A percentile compares a stretch with the other conserved stretches of the same genome.
Evolutionary conservation across 2,888 invertebrate species (phyloP).

Genomic region (Drosophila recens): DNA sequence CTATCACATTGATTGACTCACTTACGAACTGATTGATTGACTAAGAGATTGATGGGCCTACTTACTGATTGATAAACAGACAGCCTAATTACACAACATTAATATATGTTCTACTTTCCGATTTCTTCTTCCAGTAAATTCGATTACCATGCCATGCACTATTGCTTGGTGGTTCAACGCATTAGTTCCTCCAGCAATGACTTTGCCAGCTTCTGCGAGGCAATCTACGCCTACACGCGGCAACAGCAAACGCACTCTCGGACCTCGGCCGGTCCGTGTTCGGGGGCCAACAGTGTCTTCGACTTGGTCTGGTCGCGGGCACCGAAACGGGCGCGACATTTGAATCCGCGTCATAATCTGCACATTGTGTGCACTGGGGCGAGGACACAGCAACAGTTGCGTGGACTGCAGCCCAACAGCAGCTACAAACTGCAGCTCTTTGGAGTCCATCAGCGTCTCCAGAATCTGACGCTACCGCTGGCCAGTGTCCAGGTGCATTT

Average conservation of each 20-base stretch:
- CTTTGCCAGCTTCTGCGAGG: constrained; percentile 68
- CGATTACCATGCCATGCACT: constrained; percentile 85
- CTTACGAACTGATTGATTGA: neutral
- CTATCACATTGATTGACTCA: neutral
- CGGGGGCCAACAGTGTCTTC: constrained; percentile 61
- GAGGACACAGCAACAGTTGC: constrained; percentile 82
- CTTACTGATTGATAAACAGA: neutral
- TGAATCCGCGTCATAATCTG: constrained; percentile 70
- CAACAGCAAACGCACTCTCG: constrained; percentile 38
- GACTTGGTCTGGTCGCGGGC: constrained; percentile 81
- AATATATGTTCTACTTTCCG: neutral
- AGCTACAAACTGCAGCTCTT: constrained; percentile 84
- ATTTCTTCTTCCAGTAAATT: constrained; percentile 75
- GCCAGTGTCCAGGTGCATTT: constrained; percentile 81
- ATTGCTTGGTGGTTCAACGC: constrained; percentile 83
- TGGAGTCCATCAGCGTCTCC: constrained; percentile 83
- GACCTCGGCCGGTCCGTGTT: constrained; percentile 26
- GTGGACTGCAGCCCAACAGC: constrained; percentile 79
- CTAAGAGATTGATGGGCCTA: neutral
- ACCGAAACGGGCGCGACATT: constrained; percentile 74
- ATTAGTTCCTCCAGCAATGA: constrained; percentile 61
- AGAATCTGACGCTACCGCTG: constrained; percentile 83
- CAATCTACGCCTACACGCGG: constrained; percentile 59
- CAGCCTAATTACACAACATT: neutral
- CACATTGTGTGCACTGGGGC: constrained; percentile 84